phyloP scores from a whole-genome alignment of 1,140 invertebrate genomes.

The Steinernema khuongi region DNA sequence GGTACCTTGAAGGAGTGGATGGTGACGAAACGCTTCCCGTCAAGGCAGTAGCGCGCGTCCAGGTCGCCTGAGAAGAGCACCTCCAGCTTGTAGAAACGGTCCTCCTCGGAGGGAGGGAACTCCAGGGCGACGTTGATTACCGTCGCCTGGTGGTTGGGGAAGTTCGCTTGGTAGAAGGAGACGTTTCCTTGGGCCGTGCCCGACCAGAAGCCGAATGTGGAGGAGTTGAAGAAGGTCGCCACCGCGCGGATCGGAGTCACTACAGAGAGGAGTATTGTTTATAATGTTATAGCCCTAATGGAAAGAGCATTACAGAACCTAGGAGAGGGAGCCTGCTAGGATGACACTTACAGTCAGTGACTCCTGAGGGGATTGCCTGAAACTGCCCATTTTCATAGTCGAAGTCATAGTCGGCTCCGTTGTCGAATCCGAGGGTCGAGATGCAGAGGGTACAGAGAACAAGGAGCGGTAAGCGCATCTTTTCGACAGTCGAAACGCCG shows the following conservation, averaged over 20 bases:
- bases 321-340: not conserved
- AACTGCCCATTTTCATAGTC: not conserved
- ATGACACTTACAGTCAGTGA: not conserved
- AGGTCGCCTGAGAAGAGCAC: slow-evolving; percentile 1
- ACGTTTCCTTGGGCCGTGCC: not conserved
- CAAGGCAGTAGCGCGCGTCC: not conserved
- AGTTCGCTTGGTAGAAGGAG: not conserved
- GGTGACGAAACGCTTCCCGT: not conserved
- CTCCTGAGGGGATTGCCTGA: not conserved
- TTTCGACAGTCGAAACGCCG: not conserved
- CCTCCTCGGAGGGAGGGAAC: not conserved
- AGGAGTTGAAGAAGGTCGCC: not conserved
- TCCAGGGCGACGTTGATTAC: not conserved
- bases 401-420: not conserved
- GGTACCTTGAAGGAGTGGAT: slow-evolving; percentile 7
- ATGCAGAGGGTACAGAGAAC: not conserved
- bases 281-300: too few species aligned
- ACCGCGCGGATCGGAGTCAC: slow-evolving; percentile 2
- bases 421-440: not conserved
- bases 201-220: not conserved
- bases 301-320: too few species aligned
- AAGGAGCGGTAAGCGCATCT: not conserved
- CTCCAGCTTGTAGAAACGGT: not conserved
- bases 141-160: not conserved
- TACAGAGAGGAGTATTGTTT: too few species aligned